Evolutionary conservation across 2,113 vertebrate genomes (phyloP).

Genomic region (Amia ocellicauda): DNA sequence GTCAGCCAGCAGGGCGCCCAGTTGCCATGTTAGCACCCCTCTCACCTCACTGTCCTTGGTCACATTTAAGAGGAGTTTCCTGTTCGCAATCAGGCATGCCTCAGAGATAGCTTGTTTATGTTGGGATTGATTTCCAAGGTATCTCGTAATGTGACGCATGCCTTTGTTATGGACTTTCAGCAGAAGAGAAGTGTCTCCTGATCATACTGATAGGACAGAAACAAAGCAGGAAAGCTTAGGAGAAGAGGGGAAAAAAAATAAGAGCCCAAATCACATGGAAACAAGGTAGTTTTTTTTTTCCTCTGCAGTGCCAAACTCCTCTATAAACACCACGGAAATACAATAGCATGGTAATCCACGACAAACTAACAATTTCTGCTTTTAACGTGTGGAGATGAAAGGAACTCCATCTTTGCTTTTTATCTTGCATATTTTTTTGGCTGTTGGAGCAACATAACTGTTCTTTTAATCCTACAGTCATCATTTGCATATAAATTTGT

Average conservation of each 20-base stretch:
- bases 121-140: constrained; percentile 27
- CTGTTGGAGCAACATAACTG: background rate
- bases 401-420: background rate
- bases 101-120: constrained; percentile 11
- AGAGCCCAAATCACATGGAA: constrained; percentile 34
- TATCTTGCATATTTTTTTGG: background rate
- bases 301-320: constrained; percentile 22
- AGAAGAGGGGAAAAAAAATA: background rate
- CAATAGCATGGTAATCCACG: constrained; percentile 2
- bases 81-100: background rate
- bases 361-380: constrained; percentile 24
- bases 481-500: constrained; percentile 12
- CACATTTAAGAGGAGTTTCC: background rate
- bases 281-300: too few relatives aligned
- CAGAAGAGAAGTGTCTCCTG: constrained; percentile 6
- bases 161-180: constrained; percentile 35
- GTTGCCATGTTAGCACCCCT: background rate
- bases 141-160: constrained; percentile 44
- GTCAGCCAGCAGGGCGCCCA: constrained; percentile 6
- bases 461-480: background rate
- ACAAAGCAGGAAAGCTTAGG: constrained; percentile 5
- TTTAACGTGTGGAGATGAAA: background rate
- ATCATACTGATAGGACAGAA: constrained; percentile 1
- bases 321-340: constrained; percentile 48
- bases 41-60: background rate